Conservation (phyloP, 2,888 invertebrate genomes). For the Pyrocoelia pectoralis region DNA sequence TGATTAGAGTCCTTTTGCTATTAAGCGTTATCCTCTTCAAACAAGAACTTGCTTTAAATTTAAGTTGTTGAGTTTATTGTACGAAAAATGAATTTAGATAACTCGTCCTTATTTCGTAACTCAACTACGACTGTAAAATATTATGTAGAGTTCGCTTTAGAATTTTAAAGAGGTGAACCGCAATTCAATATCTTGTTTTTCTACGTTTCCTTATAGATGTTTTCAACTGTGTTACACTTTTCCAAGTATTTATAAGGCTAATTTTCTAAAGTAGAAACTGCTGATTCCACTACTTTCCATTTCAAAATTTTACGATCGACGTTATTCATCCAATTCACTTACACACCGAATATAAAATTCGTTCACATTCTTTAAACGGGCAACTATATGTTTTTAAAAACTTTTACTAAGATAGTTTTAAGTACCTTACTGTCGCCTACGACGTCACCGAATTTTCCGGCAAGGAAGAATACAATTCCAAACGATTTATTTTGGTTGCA, state of each 20-base stretch:
- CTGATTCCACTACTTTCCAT: constrained; percentile 4
- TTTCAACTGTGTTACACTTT: not conserved
- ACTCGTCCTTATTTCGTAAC: too few relatives aligned
- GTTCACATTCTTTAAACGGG: not conserved
- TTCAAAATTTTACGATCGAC: constrained; percentile 5
- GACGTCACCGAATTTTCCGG: not conserved
- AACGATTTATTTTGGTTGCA: not conserved
- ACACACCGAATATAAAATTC: constrained; percentile 1
- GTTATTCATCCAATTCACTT: constrained; percentile 8
- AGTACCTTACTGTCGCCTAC: not conserved
- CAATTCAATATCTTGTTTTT: not conserved
- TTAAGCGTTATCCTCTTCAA: too few relatives aligned
- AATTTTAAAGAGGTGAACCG: too few relatives aligned
- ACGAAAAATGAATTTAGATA: too few relatives aligned
- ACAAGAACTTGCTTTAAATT: too few relatives aligned
- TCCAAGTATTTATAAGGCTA: not conserved
- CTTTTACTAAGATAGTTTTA: not conserved
- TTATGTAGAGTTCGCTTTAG: too few relatives aligned
- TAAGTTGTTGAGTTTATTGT: too few relatives aligned
- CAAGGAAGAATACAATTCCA: not conserved
- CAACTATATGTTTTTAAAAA: constrained; percentile 5
- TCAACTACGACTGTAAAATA: too few relatives aligned
- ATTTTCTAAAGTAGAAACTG: not conserved
- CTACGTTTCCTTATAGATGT: not conserved
- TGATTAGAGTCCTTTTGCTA: too few relatives aligned